Conservation (phyloP, 2,888 invertebrate species). For the Artemia sinica region DNA sequence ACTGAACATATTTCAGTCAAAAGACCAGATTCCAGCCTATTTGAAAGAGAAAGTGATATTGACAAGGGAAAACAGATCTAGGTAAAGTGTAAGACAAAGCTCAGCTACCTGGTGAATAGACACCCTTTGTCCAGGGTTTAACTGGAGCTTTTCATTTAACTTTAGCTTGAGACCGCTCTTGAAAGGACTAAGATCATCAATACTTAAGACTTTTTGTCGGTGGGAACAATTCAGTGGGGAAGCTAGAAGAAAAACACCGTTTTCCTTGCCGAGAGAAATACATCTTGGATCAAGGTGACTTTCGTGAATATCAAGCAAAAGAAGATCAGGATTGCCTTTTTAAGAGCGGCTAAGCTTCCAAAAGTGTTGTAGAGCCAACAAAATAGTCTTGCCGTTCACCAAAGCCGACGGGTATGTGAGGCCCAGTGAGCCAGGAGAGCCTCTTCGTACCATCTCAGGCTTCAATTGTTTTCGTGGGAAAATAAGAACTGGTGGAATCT, state of each 20-base stretch:
- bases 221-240: constrained; percentile 16
- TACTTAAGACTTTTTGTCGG: constrained; percentile 15
- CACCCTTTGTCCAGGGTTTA: no score
- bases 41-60: no score
- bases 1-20: no score
- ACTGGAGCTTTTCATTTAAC: no score
- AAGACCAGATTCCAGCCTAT: no score
- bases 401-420: constrained; percentile 30
- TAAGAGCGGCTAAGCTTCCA: constrained; percentile 27
- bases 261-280: constrained; percentile 19
- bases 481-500: constrained; percentile 29
- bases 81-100: no score
- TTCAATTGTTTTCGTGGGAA: constrained; percentile 30
- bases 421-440: constrained; percentile 29
- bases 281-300: constrained; percentile 28
- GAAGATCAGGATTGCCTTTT: constrained; percentile 27
- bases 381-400: constrained; percentile 30
- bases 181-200: neutral
- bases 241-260: constrained; percentile 8
- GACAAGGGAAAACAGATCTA: no score
- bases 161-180: no score
- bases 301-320: constrained; percentile 30
- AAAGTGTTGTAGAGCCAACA: constrained; percentile 31
- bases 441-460: constrained; percentile 29
- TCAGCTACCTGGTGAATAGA: no score